These are phyloP conservation scores for Hirtodrosophila cameraria DNA, from an alignment of 2,888 invertebrate species.

Conservation along the genomic window DNA sequence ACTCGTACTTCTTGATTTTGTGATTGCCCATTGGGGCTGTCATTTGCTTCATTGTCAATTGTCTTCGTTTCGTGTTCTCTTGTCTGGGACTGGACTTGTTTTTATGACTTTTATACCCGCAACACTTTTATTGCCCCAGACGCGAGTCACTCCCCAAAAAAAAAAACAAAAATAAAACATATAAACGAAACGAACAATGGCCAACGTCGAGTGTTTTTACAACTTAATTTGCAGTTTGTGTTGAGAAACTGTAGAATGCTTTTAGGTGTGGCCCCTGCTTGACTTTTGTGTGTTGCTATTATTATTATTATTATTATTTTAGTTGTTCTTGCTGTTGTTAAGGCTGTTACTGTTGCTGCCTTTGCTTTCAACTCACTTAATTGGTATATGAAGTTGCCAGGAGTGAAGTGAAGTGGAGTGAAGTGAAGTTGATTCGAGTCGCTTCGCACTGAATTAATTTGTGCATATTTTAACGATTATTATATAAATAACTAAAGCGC, in stretches of 20 bases:
- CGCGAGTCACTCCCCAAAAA: slow-evolving; percentile 17
- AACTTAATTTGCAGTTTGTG: slow-evolving; percentile 73
- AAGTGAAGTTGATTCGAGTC: slow-evolving; percentile 7
- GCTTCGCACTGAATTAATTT: slow-evolving; percentile 49
- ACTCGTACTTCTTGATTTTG: slow-evolving; percentile 9
- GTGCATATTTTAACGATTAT: slow-evolving; percentile 60
- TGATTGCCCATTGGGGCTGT: slow-evolving; percentile 58
- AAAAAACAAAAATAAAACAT: slow-evolving; percentile 2
- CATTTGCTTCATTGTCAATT: slow-evolving; percentile 76
- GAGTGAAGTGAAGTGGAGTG: background rate
- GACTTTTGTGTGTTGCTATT: slow-evolving; percentile 30
- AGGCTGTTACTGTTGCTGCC: slow-evolving; percentile 8
- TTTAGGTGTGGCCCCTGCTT: slow-evolving; percentile 61
- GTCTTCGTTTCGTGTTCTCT: slow-evolving; percentile 53
- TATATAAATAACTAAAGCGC: slow-evolving; percentile 60
- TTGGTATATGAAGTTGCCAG: slow-evolving; percentile 47
- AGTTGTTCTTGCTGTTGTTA: slow-evolving; percentile 18
- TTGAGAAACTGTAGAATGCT: slow-evolving; percentile 50
- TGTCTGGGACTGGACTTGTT: slow-evolving; percentile 43
- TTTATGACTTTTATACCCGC: slow-evolving; percentile 72
- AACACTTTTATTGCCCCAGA: slow-evolving; percentile 68
- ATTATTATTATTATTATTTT: slow-evolving; percentile 16
- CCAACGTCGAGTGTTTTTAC: slow-evolving; percentile 59
- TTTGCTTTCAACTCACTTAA: slow-evolving; percentile 54
- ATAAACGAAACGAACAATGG: slow-evolving; percentile 31